Evolutionary conservation across 2,113 vertebrate genomes (phyloP).

Genomic region (Prunella himalayana): DNA sequence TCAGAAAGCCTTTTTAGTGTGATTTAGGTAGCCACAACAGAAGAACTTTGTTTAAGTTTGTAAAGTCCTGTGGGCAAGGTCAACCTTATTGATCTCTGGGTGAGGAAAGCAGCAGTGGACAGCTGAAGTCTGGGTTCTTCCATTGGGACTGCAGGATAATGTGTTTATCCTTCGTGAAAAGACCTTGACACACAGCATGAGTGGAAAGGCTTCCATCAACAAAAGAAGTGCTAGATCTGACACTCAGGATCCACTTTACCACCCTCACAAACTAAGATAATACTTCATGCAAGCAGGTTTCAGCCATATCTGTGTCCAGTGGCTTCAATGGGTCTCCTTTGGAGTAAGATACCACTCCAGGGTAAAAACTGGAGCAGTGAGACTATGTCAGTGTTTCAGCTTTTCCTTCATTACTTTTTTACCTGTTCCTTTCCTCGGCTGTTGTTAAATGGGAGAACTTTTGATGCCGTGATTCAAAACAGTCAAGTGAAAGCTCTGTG

Average conservation of each 20-base stretch:
- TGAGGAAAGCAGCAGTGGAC: background rate
- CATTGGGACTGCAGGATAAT: background rate
- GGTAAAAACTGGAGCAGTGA: background rate
- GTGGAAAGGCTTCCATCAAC: background rate
- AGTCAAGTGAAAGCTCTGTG: background rate
- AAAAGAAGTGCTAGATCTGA: background rate
- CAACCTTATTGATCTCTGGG: background rate
- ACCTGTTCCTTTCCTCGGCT: background rate
- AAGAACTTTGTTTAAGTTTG: background rate
- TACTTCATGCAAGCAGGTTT: background rate
- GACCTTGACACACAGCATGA: background rate
- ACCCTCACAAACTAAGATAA: background rate
- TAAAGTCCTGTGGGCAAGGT: background rate
- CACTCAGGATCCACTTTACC: background rate
- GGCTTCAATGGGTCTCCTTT: background rate
- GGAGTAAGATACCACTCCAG: background rate
- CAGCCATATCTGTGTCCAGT: background rate
- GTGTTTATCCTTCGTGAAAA: background rate
- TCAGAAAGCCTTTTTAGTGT: background rate
- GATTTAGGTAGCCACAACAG: background rate
- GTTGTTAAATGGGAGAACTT: background rate
- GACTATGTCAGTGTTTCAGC: background rate
- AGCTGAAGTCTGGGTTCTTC: background rate
- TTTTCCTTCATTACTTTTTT: background rate
- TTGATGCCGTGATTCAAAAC: background rate